These are phyloP conservation scores for Pygoscelis antarcticus DNA, from an alignment of 2,113 vertebrate genomes.

Conservation along the genomic window DNA sequence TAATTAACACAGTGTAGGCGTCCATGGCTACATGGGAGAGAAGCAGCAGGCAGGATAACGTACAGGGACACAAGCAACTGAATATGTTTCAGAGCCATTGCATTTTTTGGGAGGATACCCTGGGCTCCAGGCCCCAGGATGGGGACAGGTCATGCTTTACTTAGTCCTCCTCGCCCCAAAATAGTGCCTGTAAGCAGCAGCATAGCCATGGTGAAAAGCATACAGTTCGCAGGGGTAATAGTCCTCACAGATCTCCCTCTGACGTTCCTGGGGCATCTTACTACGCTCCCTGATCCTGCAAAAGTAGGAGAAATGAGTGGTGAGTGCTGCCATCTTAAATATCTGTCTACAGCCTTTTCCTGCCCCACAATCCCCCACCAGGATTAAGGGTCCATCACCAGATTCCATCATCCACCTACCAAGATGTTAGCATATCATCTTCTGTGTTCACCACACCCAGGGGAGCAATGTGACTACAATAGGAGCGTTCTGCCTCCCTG, in stretches of 20 bases:
- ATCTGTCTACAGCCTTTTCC: neutral
- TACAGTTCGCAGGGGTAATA: conserved; percentile 81
- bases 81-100: conserved; percentile 56
- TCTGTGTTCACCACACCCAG: neutral
- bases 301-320: neutral
- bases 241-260: conserved; percentile 88
- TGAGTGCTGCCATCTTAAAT: neutral
- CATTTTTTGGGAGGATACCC: neutral
- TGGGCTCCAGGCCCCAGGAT: conserved; percentile 23
- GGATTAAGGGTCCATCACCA: neutral
- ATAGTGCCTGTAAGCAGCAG: conserved; percentile 83
- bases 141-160: neutral
- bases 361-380: neutral
- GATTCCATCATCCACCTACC: neutral
- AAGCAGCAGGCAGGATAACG: conserved; percentile 50
- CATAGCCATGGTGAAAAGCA: conserved; percentile 74
- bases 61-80: conserved; percentile 61
- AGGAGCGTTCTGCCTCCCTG: neutral
- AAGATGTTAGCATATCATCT: neutral
- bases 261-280: conserved; percentile 79
- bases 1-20: conserved; percentile 33
- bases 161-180: conserved; percentile 67
- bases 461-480: neutral
- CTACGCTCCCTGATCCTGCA: conserved; percentile 68
- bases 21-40: conserved; percentile 26